Conservation (phyloP, 2,888 invertebrate genomes). For the Cephus nigrinus region DNA sequence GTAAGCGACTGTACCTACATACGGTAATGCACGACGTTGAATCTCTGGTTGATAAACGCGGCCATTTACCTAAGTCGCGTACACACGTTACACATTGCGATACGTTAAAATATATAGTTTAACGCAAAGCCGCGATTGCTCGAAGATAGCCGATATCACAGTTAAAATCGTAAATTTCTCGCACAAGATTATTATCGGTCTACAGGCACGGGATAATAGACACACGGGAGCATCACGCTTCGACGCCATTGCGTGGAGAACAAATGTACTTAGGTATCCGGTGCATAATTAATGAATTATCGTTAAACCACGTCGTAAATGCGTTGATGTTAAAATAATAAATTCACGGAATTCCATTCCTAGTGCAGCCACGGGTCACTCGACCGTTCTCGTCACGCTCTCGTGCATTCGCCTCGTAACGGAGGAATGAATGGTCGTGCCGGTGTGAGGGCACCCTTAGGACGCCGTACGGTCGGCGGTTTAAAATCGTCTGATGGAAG, state of each 20-base stretch:
- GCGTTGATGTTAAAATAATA: slow-evolving; percentile 16
- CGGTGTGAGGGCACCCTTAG: not conserved
- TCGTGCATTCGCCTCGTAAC: slow-evolving; percentile 17
- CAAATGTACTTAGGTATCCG: slow-evolving; percentile 1
- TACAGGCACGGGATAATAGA: not conserved
- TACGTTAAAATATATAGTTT: not conserved
- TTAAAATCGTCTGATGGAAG: not conserved
- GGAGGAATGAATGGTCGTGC: not conserved
- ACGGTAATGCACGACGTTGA: not conserved
- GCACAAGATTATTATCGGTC: not conserved
- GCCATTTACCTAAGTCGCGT: not conserved
- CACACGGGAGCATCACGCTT: not conserved
- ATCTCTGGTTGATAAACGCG: not conserved
- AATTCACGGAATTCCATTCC: slow-evolving; percentile 25
- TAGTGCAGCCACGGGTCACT: slow-evolving; percentile 5
- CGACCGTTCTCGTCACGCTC: slow-evolving; percentile 21
- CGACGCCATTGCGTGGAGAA: slow-evolving; percentile 4
- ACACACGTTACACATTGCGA: not conserved
- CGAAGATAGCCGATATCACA: not conserved
- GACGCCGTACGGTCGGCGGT: not conserved
- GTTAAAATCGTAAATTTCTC: not conserved
- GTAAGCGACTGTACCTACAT: not conserved
- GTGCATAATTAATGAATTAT: slow-evolving; percentile 18
- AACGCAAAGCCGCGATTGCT: not conserved
- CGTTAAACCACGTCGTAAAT: slow-evolving; percentile 6